phyloP scores from a whole-genome alignment of 2,888 invertebrate genomes.

The Chrysomela aeneicollis region DNA sequence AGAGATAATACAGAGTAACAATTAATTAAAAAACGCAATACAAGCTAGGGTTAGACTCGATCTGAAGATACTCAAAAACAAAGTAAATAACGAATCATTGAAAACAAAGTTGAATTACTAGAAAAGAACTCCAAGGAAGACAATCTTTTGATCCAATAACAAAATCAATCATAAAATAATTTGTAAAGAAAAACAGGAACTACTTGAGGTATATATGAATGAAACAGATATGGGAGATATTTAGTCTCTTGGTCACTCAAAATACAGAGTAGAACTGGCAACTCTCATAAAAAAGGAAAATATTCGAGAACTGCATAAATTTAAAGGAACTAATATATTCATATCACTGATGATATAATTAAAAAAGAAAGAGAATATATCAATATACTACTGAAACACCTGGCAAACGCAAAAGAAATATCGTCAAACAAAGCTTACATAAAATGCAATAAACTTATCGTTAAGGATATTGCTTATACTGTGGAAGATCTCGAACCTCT shows the following conservation, averaged over 20 bases:
- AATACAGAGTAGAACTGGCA: background rate
- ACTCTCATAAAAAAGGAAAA: background rate
- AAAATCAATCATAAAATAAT: background rate
- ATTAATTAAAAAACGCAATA: conserved; percentile 6
- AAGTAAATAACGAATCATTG: conserved; percentile 3
- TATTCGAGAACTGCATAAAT: background rate
- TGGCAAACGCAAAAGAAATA: too few species aligned
- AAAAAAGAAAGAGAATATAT: background rate
- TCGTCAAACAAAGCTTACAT: background rate
- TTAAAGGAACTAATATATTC: background rate
- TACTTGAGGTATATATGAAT: too few species aligned
- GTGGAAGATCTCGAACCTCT: background rate
- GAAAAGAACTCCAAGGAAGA: background rate
- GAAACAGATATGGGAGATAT: too few species aligned
- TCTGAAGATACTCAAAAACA: background rate
- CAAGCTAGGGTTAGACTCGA: conserved; percentile 6
- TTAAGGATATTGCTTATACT: background rate
- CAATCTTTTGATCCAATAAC: background rate
- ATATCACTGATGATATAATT: background rate
- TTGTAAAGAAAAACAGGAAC: background rate
- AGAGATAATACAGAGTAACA: conserved; percentile 1
- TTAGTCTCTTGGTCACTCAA: background rate
- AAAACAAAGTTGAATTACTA: conserved; percentile 8
- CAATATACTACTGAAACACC: too few species aligned
- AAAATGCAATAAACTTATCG: background rate